Evolutionary conservation across 2,888 invertebrate genomes (phyloP).

Genomic region (Idaea dimidiata): DNA sequence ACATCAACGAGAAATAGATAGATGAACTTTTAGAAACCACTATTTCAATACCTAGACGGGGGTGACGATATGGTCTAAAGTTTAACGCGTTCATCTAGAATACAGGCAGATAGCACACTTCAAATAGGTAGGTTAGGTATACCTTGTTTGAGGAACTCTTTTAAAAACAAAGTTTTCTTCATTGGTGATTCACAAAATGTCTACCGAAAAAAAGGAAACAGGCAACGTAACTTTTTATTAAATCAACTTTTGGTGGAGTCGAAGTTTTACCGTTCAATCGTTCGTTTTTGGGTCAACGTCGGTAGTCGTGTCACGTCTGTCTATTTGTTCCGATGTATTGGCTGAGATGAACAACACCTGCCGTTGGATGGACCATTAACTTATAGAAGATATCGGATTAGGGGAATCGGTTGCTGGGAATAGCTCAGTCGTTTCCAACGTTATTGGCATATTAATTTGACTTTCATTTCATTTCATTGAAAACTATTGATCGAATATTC

Average conservation of each 20-base stretch:
- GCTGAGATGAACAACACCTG: conserved; percentile 63
- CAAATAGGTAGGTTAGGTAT: too few species aligned
- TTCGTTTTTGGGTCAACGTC: conserved; percentile 45
- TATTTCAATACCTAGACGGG: too few species aligned
- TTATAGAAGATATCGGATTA: conserved; percentile 26
- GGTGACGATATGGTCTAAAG: too few species aligned
- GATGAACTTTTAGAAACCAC: too few species aligned
- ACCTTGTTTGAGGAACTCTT: conserved; percentile 1
- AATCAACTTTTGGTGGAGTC: background rate
- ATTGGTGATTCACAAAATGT: conserved; percentile 5
- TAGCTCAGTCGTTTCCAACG: background rate
- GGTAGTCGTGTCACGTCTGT: conserved; percentile 61
- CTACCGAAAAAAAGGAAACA: background rate
- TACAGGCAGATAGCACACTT: too few species aligned
- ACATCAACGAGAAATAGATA: too few species aligned
- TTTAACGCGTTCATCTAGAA: too few species aligned
- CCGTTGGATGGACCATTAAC: conserved; percentile 30
- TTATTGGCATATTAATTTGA: background rate
- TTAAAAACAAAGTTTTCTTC: conserved; percentile 11
- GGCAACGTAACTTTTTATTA: conserved; percentile 1
- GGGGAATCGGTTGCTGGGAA: conserved; percentile 4
- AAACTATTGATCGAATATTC: background rate
- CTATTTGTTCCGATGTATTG: conserved; percentile 74
- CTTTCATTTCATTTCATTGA: background rate
- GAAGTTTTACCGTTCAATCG: conserved; percentile 1